Percentiles rank a stretch among this genome's conserved stretches.
Evolutionary conservation across 2,797 vertebrate species (phyloP).

Genomic region (Myioborus miniatus): DNA sequence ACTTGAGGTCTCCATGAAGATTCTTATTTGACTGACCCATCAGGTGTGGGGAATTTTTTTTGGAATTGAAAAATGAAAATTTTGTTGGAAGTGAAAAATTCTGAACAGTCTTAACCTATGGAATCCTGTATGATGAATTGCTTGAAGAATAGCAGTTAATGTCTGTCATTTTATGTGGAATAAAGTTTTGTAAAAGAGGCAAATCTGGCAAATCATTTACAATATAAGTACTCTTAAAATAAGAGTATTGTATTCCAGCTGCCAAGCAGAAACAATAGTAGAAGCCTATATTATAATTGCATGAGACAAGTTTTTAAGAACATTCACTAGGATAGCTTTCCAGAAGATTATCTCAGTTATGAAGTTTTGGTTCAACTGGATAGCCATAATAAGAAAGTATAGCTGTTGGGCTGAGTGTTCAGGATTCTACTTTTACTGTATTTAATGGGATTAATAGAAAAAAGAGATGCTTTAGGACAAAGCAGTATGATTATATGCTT

Average conservation of each 20-base stretch:
- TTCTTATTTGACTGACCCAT: background rate
- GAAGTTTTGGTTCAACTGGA: background rate
- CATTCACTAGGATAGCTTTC: background rate
- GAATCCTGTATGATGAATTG: background rate
- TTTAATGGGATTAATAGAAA: background rate
- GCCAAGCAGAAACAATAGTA: background rate
- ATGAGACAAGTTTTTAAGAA: background rate
- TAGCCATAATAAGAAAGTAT: background rate
- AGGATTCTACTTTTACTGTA: background rate
- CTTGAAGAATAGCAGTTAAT: background rate
- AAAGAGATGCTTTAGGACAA: background rate
- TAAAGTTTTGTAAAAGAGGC: background rate
- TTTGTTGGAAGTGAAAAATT: background rate
- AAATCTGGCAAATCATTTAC: background rate
- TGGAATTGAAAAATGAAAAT: background rate
- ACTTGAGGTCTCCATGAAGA: background rate
- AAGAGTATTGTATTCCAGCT: background rate
- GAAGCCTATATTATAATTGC: background rate
- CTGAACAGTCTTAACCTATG: background rate
- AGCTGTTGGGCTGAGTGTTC: background rate
- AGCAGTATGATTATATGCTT: background rate
- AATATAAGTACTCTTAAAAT: background rate
- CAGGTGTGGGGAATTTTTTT: background rate
- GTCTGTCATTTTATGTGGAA: background rate
- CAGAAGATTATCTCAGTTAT: background rate